Evolutionary conservation across 2,888 invertebrate genomes (phyloP).

Genomic region (Rugalucina vietnamica): DNA sequence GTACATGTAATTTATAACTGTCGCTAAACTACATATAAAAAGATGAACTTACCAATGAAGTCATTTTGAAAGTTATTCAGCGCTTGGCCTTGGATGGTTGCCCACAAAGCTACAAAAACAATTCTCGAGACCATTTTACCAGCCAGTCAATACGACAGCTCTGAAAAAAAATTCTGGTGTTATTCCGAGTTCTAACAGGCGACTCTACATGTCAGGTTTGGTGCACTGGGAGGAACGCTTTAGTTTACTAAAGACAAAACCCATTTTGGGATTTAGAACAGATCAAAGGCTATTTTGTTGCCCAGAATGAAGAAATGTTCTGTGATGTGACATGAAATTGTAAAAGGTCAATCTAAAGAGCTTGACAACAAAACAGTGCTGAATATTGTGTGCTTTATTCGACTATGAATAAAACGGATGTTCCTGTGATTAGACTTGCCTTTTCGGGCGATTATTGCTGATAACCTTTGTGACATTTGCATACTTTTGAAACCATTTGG

Average conservation of each 20-base stretch:
- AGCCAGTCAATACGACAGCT: not conserved
- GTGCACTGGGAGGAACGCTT: too few species aligned
- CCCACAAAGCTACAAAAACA: not conserved
- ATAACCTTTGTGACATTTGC: too few species aligned
- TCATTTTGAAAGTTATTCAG: not conserved
- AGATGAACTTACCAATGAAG: not conserved
- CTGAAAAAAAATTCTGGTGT: not conserved
- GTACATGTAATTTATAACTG: not conserved
- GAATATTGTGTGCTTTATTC: too few species aligned
- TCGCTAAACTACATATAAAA: not conserved
- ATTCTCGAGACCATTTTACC: not conserved
- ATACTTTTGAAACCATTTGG: too few species aligned
- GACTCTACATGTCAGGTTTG: too few species aligned
- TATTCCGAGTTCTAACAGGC: not conserved
- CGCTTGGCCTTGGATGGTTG: not conserved
- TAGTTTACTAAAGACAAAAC: too few species aligned
- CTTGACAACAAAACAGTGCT: too few species aligned
- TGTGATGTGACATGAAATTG: not conserved
- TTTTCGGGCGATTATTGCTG: too few species aligned
- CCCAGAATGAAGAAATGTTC: not conserved
- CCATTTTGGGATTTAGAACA: too few species aligned
- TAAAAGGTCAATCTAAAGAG: too few species aligned
- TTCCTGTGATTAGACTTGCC: too few species aligned
- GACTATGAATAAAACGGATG: too few species aligned
- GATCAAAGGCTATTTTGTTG: not conserved